Conservation (phyloP, 2,113 vertebrate genomes). For the Zootoca vivipara region DNA sequence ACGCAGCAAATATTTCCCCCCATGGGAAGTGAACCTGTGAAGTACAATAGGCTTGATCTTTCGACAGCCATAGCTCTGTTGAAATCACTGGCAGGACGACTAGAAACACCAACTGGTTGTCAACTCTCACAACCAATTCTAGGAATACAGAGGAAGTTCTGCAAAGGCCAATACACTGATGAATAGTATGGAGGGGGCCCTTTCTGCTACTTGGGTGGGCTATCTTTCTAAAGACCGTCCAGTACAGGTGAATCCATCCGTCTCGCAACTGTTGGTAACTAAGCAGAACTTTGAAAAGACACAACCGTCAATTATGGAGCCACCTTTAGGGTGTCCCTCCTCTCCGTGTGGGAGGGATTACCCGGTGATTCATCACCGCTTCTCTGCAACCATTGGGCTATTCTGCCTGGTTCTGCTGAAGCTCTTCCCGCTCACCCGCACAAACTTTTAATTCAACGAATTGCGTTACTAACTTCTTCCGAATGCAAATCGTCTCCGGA, state of each 20-base stretch:
- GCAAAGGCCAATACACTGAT: not conserved
- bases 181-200: no score
- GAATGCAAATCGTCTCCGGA: not conserved
- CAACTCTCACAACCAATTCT: not conserved
- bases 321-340: not conserved
- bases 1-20: not conserved
- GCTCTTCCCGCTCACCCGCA: not conserved
- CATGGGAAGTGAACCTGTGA: not conserved
- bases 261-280: not conserved
- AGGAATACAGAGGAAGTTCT: not conserved
- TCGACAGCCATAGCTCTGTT: no score
- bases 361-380: not conserved
- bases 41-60: not conserved
- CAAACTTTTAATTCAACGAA: not conserved
- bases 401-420: not conserved
- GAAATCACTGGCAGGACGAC: no score
- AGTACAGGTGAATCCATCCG: not conserved
- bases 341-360: not conserved
- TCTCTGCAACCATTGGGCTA: not conserved
- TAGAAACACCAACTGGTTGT: not conserved
- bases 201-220: no score
- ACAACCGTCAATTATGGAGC: not conserved
- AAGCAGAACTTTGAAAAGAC: not conserved
- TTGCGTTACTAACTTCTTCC: not conserved
- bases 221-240: not conserved